Percentiles rank a stretch among this genome's conserved stretches.
These are phyloP conservation scores for Pygmarrhopalites habei DNA, from an alignment of 1,140 invertebrate genomes.

Conservation along the genomic window DNA sequence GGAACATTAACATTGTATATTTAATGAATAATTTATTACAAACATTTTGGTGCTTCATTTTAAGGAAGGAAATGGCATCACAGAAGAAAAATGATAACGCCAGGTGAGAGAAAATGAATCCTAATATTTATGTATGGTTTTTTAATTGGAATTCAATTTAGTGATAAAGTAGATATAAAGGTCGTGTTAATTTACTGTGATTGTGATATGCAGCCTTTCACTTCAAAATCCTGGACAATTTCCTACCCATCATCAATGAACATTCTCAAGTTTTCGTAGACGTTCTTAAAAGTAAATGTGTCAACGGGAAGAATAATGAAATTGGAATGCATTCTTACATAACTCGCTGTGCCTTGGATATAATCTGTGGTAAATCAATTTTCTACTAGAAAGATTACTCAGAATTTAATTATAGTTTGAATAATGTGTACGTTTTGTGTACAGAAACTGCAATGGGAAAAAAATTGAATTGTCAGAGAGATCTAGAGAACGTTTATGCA, in stretches of 20 bases:
- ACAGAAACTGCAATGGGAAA: constrained; percentile 41
- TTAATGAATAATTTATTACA: not conserved
- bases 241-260: constrained; percentile 54
- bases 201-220: no score
- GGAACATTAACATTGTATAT: not conserved
- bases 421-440: constrained; percentile 12
- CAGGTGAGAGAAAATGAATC: no score
- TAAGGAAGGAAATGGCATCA: constrained; percentile 50
- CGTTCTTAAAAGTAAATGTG: constrained; percentile 37
- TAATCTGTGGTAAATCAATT: constrained; percentile 52
- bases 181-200: no score
- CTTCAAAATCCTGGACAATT: constrained; percentile 59
- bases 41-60: not conserved
- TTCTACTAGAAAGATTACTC: not conserved
- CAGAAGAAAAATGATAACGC: constrained; percentile 57
- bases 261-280: constrained; percentile 48
- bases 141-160: no score
- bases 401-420: not conserved
- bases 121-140: no score
- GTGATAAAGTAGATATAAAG: no score
- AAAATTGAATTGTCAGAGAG: constrained; percentile 33
- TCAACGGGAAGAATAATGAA: constrained; percentile 14
- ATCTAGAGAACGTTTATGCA: constrained; percentile 44
- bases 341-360: constrained; percentile 53
- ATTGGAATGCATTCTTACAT: constrained; percentile 50